A percentile compares a stretch with the other conserved stretches of the same genome.
phyloP scores from a whole-genome alignment of 2,797 vertebrate genomes.

The Gymnothorax javanicus region DNA sequence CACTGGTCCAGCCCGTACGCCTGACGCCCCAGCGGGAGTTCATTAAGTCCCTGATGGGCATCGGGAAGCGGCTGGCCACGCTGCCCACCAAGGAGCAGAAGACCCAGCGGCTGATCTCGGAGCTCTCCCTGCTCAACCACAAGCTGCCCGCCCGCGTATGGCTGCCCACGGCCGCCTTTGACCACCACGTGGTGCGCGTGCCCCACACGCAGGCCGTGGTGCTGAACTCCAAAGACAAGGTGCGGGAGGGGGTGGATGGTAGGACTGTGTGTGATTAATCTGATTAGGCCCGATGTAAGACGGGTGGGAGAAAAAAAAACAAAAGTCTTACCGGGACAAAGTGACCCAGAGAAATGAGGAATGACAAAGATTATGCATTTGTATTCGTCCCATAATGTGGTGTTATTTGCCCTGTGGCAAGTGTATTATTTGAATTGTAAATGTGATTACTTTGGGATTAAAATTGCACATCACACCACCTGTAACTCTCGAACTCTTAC shows the following conservation, averaged over 20 bases:
- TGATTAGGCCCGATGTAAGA: not conserved
- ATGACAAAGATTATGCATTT: not conserved
- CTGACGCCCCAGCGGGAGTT: constrained; percentile 92
- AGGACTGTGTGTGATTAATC: not conserved
- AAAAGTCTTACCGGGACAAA: not conserved
- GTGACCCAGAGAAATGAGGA: not conserved
- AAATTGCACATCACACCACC: not conserved
- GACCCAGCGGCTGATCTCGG: constrained; percentile 89
- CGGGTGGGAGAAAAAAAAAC: no score
- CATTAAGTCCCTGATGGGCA: constrained; percentile 92
- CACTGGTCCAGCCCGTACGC: constrained; percentile 76
- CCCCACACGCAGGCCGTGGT: constrained; percentile 93
- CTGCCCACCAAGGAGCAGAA: constrained; percentile 97
- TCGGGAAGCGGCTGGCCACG: constrained; percentile 90
- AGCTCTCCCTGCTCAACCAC: constrained; percentile 94
- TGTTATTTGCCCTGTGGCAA: not conserved
- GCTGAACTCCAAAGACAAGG: constrained; percentile 97
- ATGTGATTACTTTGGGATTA: not conserved
- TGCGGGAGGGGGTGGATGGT: constrained; percentile 44
- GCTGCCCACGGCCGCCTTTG: constrained; percentile 88
- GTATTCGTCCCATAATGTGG: not conserved
- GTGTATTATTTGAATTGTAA: not conserved
- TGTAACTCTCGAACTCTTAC: not conserved
- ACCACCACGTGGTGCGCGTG: constrained; percentile 90
- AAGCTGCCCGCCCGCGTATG: constrained; percentile 91